Percentiles rank a stretch among this genome's conserved stretches.
These are phyloP conservation scores for Spodoptera picta DNA, from an alignment of 2,888 invertebrate genomes.

Conservation along the genomic window DNA sequence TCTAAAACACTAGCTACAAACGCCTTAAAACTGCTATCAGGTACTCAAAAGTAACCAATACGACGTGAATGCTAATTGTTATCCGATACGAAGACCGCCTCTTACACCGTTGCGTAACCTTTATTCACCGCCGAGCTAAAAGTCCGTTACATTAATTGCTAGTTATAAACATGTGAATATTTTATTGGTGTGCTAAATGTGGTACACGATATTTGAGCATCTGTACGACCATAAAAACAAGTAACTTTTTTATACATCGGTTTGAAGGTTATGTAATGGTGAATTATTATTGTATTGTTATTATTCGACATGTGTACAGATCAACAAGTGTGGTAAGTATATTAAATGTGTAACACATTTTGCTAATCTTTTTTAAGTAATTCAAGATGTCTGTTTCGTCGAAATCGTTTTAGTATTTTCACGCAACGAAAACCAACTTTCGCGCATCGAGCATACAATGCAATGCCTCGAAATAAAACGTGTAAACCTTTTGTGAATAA, in stretches of 20 bases:
- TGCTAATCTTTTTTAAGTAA: too few species aligned
- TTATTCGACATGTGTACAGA: too few species aligned
- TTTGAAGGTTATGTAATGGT: slow-evolving; percentile 3
- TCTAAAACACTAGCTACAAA: slow-evolving; percentile 1
- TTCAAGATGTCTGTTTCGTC: too few species aligned
- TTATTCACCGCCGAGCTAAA: slow-evolving; percentile 9
- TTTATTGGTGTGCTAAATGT: slow-evolving; percentile 33
- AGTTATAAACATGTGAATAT: slow-evolving; percentile 34
- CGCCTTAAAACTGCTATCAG: slow-evolving; percentile 19
- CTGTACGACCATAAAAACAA: slow-evolving; percentile 10
- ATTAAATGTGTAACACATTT: too few species aligned
- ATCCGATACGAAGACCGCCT: slow-evolving; percentile 45
- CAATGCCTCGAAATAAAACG: not conserved
- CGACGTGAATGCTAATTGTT: slow-evolving; percentile 59
- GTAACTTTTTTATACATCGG: not conserved
- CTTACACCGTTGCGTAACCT: slow-evolving; percentile 54
- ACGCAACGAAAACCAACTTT: not conserved
- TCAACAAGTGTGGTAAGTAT: too few species aligned
- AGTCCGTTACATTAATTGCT: slow-evolving; percentile 33
- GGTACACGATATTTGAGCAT: slow-evolving; percentile 15
- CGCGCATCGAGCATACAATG: not conserved
- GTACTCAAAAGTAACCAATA: slow-evolving; percentile 38
- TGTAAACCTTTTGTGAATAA: not conserved
- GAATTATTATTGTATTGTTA: not conserved
- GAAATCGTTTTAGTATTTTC: too few species aligned